Evolutionary conservation across 2,113 vertebrate genomes (phyloP), one percentile per base, ranked within the genome.

Genomic region (Phyllopteryx taeniolatus): DNA sequence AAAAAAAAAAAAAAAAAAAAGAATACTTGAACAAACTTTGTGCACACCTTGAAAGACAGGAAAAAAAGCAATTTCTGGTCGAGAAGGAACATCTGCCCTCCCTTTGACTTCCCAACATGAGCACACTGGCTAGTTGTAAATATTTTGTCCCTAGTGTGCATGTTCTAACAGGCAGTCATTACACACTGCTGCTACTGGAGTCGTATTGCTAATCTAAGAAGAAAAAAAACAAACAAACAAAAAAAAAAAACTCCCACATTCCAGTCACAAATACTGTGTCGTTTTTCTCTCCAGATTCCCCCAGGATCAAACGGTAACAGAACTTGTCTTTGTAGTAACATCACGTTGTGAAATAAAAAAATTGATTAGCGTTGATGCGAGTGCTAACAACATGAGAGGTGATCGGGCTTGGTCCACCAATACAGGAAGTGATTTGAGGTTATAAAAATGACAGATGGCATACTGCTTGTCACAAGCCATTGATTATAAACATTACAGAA

Each of bases 151-250:
- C 75, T 79, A 78, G 80, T 84, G 85, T 89, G 82, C 89, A 85
- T 83, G 89, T 90, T 82, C 75, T 85, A 86, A 90, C 90, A 80
- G 69, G 88, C 78, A 75, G 44, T 0, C 43, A 74, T 83, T 71
- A 22, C 76, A 68, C 75, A 20, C 78, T 67, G 73, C 85, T 67
- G 72, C 85, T 85, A 83, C 79, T 35, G 20, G 70, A 82, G 81
- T 88, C 88, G 85, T 87, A 82, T 83, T 86, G 67, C 62, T 80
- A 72, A 70, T 49, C 79, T 70, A 63, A 27, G 27, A 1, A 66
- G 78, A 42, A 61, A 64, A 75, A 79, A 35, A 33, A 79, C 19
- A 33, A 44, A 56, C 43, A 59, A 73, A 71, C 11, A 10, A 74
- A 49, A 44, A 43, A 68, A 76, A 66, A 72, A 51, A 47, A 27